Conservation (phyloP, 2,113 vertebrate genomes). For the Ahaetulla prasina region DNA sequence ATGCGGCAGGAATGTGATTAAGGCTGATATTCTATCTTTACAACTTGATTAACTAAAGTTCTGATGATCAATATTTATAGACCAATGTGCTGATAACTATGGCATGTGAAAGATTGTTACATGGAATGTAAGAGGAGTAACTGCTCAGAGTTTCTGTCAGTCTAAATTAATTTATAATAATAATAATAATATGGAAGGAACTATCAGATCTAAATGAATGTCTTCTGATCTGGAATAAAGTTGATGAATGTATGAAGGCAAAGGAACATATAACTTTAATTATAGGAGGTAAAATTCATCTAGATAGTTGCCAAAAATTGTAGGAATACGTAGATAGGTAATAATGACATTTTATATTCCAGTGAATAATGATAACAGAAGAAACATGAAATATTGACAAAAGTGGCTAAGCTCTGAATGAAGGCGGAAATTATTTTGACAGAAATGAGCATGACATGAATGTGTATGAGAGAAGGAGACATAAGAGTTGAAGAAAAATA, state of each 20-base stretch:
- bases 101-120: neutral
- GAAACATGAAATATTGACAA: neutral
- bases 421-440: neutral
- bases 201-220: neutral
- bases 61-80: neutral
- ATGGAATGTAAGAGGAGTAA: neutral
- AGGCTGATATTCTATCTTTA: neutral
- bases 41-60: neutral
- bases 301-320: neutral
- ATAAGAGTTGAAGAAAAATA: neutral
- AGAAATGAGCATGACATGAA: neutral
- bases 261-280: neutral
- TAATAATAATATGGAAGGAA: neutral
- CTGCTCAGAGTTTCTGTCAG: neutral
- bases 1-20: neutral
- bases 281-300: neutral
- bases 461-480: neutral
- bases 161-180: neutral
- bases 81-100: neutral
- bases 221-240: neutral
- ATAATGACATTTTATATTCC: neutral
- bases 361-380: neutral
- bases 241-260: neutral
- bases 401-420: neutral
- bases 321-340: neutral